These are phyloP conservation scores for Mellilla xanthometata DNA, from an alignment of 2,888 invertebrate genomes.

Conservation along the genomic window DNA sequence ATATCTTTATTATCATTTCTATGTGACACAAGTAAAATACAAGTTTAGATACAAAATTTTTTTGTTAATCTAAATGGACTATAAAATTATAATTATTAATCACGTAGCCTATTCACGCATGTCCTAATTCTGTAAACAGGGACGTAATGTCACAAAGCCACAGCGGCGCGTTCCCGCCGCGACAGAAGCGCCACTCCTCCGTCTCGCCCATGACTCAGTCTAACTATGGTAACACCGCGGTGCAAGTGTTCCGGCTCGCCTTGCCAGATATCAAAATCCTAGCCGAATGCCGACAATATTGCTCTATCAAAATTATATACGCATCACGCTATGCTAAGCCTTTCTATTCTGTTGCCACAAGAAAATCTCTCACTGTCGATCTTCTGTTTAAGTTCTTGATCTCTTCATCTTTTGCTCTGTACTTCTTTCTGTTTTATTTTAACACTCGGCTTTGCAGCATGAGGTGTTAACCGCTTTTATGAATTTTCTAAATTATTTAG, in stretches of 20 bases:
- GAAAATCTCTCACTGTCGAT: background rate
- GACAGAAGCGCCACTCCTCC: constrained; percentile 53
- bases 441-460: too few relatives aligned
- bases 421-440: background rate
- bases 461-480: too few relatives aligned
- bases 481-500: too few relatives aligned
- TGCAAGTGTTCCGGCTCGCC: constrained; percentile 43
- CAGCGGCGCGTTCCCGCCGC: constrained; percentile 69
- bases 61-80: too few relatives aligned
- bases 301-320: constrained; percentile 19
- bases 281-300: constrained; percentile 22
- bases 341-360: background rate
- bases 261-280: constrained; percentile 20
- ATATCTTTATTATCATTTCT: too few relatives aligned
- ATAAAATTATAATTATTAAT: too few relatives aligned
- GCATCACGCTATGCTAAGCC: constrained; percentile 15
- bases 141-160: constrained; percentile 77
- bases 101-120: background rate
- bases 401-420: constrained; percentile 4
- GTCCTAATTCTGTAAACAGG: constrained; percentile 45
- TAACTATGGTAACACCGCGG: constrained; percentile 65
- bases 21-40: too few relatives aligned
- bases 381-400: constrained; percentile 3
- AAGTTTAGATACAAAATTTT: too few relatives aligned
- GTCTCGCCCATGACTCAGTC: constrained; percentile 72